Evolutionary conservation across 2,113 vertebrate genomes (phyloP).

Genomic region (Phyllopteryx taeniolatus): DNA sequence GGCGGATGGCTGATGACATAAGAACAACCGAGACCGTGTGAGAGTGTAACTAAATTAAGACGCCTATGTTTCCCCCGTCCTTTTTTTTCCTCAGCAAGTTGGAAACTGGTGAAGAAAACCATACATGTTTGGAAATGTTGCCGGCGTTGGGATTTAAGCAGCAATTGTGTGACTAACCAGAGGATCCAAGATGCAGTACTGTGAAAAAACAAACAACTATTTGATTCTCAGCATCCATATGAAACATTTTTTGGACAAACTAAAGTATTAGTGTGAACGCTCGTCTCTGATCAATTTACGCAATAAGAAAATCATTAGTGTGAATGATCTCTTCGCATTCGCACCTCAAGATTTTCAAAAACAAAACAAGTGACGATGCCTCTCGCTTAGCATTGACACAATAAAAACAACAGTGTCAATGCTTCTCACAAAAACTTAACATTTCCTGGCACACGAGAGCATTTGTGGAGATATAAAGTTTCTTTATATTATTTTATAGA

Average conservation of each 20-base stretch:
- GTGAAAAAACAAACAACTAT: background rate
- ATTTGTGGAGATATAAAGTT: no score
- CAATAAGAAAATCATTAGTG: background rate
- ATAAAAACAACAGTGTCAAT: no score
- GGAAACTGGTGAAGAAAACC: background rate
- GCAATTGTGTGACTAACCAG: conserved; percentile 8
- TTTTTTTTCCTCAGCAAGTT: background rate
- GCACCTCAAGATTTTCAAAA: background rate
- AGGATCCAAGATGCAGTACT: conserved; percentile 1
- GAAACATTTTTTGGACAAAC: background rate
- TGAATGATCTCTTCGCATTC: no score
- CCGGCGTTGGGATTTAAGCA: conserved; percentile 1
- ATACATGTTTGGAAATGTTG: conserved; percentile 10
- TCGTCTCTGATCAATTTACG: no score
- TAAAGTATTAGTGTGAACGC: no score
- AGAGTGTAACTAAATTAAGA: conserved; percentile 32
- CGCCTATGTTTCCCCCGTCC: background rate
- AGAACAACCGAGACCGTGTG: conserved; percentile 42
- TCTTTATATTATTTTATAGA: no score
- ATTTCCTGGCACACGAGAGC: no score
- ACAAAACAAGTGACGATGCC: background rate
- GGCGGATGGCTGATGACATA: conserved; percentile 55
- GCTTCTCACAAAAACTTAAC: no score
- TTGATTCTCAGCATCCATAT: background rate
- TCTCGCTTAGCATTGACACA: no score